Evolutionary conservation across 2,797 vertebrate genomes (phyloP).

Genomic region (Uromys caudimaculatus): DNA sequence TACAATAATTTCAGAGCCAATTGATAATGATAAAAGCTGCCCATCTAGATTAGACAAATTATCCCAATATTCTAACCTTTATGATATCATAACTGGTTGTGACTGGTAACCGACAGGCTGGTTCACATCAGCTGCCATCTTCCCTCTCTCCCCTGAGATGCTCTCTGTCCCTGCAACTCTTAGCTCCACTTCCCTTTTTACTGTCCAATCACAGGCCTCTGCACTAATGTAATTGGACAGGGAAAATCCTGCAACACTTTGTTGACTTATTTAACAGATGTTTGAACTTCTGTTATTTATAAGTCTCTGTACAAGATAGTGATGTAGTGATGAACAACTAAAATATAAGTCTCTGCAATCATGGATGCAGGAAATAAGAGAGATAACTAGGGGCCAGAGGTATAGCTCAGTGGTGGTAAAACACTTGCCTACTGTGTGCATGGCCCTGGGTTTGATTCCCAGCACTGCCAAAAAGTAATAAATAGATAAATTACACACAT

Average conservation of each 20-base stretch:
- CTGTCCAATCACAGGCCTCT: no score
- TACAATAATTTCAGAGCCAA: no score
- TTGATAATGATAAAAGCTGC: no score
- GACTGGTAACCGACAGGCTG: no score
- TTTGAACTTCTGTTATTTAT: neutral
- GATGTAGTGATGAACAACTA: neutral
- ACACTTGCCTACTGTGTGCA: neutral
- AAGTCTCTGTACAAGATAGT: neutral
- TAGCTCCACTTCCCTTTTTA: no score
- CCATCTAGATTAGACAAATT: no score
- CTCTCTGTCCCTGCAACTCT: no score
- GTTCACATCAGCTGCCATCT: no score
- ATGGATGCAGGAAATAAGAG: neutral
- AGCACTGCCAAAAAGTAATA: neutral
- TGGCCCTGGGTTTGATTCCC: neutral
- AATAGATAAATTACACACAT: neutral
- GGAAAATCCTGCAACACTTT: neutral
- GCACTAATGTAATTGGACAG: no score
- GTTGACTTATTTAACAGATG: neutral
- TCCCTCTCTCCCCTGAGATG: no score
- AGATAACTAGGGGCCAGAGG: neutral
- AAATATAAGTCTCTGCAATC: neutral
- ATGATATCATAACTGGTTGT: no score
- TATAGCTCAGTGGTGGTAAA: neutral
- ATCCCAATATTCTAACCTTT: no score